Evolutionary conservation across 2,888 invertebrate genomes (phyloP), one percentile per base, ranked within the genome.

Genomic region (Cremastinae sp.): DNA sequence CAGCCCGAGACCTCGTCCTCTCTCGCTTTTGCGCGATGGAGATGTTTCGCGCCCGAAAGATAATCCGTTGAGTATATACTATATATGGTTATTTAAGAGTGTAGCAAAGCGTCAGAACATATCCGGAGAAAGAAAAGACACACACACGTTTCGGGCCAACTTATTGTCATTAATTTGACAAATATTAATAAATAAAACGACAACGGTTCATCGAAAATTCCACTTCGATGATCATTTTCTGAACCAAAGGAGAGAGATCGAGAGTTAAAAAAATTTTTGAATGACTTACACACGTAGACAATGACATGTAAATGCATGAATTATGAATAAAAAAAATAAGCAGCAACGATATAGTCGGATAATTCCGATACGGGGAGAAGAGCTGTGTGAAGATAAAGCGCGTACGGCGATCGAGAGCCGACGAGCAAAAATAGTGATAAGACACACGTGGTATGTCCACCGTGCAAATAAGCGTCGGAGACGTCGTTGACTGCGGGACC

Each of bases 21-120:
- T 9, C 12, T 62, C 61, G 61, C 53, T 68, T 22, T 56, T 72
- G 10, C 79, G 59, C 82, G 83, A 89, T 89, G 87, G 86, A 89
- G 89, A 88, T 86, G 88, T 89, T 87, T 84, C 85, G 79, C 82
- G 84, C 79, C 80, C 81, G 84, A 84, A 83, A 86, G 87, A 86
- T 89, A 87, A 89, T 89, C 88, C 86, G 83, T 79, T 81, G 78
- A 83, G 86, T 89, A n/a, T n/a, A n/a, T n/a, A n/a, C n/a, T n/a
- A n/a, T n/a, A n/a, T n/a, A 89, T 89, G 89, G 87, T 89, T 88
- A 89, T 89, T 87, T 85, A 82, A 83, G 82, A 86, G 81, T n/a
- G n/a, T 64, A 64, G 58, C 69, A 53, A 66, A 75, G 64, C 70
- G n/a, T 28, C 62, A 8, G 22, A 58, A 49, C 36, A 68, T n/a